These are phyloP conservation scores for Gyps fulvus DNA, from an alignment of 2,113 vertebrate species.

Conservation along the genomic window DNA sequence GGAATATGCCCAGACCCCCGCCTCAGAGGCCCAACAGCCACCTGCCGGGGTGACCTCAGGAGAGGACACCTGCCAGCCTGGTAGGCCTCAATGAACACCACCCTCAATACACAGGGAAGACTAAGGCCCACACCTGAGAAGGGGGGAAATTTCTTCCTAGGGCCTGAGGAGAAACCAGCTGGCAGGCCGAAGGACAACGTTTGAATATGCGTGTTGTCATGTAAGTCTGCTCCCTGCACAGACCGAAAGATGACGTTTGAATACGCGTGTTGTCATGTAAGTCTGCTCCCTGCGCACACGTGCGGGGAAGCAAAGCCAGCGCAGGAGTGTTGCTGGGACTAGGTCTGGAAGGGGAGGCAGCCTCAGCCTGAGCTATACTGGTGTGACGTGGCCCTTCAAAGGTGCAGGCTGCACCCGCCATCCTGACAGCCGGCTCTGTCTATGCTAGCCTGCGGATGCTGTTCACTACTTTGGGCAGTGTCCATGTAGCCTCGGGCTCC, in stretches of 20 bases:
- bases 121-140: too few relatives aligned
- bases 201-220: background rate
- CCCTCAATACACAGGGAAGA: background rate
- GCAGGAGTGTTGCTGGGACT: background rate
- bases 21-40: background rate
- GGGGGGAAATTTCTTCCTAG: background rate
- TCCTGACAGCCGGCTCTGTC: background rate
- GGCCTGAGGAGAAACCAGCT: background rate
- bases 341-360: background rate
- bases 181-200: background rate
- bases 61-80: background rate
- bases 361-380: background rate
- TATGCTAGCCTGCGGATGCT: too few relatives aligned
- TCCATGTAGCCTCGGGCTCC: accelerated
- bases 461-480: accelerated
- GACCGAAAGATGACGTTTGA: background rate
- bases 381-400: background rate
- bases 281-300: background rate
- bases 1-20: background rate
- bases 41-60: too few relatives aligned
- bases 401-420: accelerated
- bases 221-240: background rate
- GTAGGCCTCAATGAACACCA: background rate
- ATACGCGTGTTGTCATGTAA: background rate
- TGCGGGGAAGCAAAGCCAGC: background rate